phyloP scores from a whole-genome alignment of 2,888 invertebrate species.

The Unio pictorum region DNA sequence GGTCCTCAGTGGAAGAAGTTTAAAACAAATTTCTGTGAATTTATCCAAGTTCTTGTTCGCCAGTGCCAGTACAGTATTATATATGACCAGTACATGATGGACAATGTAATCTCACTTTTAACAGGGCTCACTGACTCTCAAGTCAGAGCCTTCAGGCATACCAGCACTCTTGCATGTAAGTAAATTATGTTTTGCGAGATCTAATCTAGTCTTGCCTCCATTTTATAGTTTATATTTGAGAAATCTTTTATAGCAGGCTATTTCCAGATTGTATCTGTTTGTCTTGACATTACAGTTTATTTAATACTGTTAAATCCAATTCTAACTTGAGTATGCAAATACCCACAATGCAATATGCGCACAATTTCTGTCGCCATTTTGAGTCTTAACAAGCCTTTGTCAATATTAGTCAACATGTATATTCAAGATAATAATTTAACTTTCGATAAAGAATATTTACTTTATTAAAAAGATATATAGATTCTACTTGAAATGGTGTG shows the following conservation, averaged over 20 bases:
- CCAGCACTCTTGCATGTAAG: conserved; percentile 90
- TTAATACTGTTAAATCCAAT: too few relatives aligned
- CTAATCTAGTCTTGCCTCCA: not conserved
- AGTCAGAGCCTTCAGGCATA: conserved; percentile 90
- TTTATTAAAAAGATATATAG: too few relatives aligned
- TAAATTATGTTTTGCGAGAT: not conserved
- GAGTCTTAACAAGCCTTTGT: too few relatives aligned
- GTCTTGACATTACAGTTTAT: too few relatives aligned
- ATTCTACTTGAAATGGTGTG: too few relatives aligned
- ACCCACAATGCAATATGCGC: too few relatives aligned
- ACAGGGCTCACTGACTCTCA: conserved; percentile 98
- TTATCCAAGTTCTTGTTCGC: conserved; percentile 93
- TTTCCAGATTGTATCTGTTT: not conserved
- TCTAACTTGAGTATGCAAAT: too few relatives aligned
- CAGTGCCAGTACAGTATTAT: conserved; percentile 99
- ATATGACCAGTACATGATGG: conserved; percentile 99
- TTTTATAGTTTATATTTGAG: not conserved
- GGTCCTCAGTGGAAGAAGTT: conserved; percentile 99
- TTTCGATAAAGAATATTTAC: too few relatives aligned
- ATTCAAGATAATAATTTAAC: too few relatives aligned
- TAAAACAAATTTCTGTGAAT: conserved; percentile 94
- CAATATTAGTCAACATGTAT: too few relatives aligned
- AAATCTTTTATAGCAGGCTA: not conserved
- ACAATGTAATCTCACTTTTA: conserved; percentile 96
- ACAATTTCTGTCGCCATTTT: too few relatives aligned